A percentile compares a stretch with the other conserved stretches of the same genome.
Conservation (phyloP, 2,113 vertebrate genomes). For the Nycticorax nycticorax region DNA sequence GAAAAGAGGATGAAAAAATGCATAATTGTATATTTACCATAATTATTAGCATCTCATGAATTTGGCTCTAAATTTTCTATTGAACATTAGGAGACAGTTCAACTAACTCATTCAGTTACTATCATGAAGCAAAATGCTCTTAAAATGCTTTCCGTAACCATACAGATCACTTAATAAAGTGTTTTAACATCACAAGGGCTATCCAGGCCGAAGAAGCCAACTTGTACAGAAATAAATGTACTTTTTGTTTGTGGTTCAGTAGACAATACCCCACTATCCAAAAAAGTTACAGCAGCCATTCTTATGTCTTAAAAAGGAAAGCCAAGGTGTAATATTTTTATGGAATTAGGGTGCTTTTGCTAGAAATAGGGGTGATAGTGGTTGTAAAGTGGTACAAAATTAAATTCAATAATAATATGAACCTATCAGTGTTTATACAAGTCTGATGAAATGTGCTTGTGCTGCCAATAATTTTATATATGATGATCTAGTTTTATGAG, state of each 20-base stretch:
- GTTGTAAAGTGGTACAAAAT: neutral
- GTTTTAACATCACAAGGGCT: neutral
- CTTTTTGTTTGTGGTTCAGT: neutral
- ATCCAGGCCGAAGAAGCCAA: neutral
- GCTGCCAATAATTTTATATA: neutral
- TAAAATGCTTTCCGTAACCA: neutral
- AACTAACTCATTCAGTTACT: neutral
- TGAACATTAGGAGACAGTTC: neutral
- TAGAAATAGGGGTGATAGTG: neutral
- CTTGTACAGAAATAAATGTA: neutral
- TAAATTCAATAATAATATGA: neutral
- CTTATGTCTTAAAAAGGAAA: neutral
- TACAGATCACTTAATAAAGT: neutral
- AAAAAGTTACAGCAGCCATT: neutral
- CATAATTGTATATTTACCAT: neutral
- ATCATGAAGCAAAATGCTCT: neutral
- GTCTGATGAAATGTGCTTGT: neutral
- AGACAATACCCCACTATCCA: neutral
- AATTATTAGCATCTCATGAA: neutral
- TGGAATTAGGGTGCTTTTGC: neutral
- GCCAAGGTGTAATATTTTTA: neutral
- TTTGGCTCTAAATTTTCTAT: neutral
- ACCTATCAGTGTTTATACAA: neutral
- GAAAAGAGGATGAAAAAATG: neutral
- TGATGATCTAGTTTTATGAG: neutral